Evolutionary conservation across 2,888 invertebrate genomes (phyloP).

Genomic region (Hemicrepidius hirtus): DNA sequence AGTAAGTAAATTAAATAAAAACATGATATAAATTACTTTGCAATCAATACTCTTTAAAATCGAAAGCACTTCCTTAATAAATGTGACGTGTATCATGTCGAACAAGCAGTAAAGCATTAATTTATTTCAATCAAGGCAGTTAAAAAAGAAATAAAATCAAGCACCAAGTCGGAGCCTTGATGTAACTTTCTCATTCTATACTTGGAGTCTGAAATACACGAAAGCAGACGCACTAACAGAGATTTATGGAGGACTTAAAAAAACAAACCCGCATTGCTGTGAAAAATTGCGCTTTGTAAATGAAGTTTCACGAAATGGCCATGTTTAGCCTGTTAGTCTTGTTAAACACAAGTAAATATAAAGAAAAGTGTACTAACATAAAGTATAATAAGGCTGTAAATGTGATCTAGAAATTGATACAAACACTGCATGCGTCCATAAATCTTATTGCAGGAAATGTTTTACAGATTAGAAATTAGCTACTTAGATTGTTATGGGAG

Average conservation of each 20-base stretch:
- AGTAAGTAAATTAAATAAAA: too few species aligned
- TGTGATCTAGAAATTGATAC: slow-evolving; percentile 47
- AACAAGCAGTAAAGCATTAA: slow-evolving; percentile 4
- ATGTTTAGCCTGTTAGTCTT: slow-evolving; percentile 35
- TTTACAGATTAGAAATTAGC: slow-evolving; percentile 53
- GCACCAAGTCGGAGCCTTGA: neutral
- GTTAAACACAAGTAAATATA: slow-evolving; percentile 33
- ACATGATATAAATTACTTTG: neutral
- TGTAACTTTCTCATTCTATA: slow-evolving; percentile 35
- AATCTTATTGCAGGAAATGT: slow-evolving; percentile 46
- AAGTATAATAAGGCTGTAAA: slow-evolving; percentile 45
- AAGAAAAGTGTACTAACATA: slow-evolving; percentile 13
- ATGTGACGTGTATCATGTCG: slow-evolving; percentile 8
- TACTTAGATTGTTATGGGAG: slow-evolving; percentile 52
- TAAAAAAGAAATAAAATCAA: slow-evolving; percentile 21
- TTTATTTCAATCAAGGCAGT: slow-evolving; percentile 20
- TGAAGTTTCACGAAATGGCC: slow-evolving; percentile 41
- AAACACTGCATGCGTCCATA: slow-evolving; percentile 38
- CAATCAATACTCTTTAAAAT: neutral
- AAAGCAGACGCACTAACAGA: slow-evolving; percentile 22
- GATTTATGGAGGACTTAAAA: slow-evolving; percentile 37
- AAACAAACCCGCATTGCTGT: slow-evolving; percentile 23
- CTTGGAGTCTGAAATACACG: slow-evolving; percentile 18
- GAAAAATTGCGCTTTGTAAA: slow-evolving; percentile 38
- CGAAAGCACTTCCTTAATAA: slow-evolving; percentile 13